Percentiles rank a stretch among this genome's conserved stretches.
Evolutionary conservation across 1,140 invertebrate genomes (phyloP).

Genomic region (Aphaenogaster floridana): DNA sequence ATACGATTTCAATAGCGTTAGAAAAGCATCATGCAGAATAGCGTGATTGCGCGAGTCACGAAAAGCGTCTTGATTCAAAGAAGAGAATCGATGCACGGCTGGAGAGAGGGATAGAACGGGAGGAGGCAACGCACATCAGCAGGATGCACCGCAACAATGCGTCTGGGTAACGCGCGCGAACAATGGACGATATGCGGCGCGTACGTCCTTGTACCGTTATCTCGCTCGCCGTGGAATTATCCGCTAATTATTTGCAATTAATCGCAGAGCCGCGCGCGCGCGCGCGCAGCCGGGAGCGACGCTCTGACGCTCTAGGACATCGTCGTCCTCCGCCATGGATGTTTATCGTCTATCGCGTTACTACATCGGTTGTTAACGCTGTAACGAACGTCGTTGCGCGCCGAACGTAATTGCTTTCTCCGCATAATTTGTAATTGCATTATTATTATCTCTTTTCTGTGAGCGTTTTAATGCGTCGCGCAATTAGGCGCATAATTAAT

Average conservation of each 20-base stretch:
- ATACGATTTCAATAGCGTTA: neutral
- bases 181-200: conserved; percentile 62
- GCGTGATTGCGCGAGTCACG: neutral
- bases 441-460: conserved; percentile 40
- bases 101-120: neutral
- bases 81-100: neutral
- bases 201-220: conserved; percentile 76
- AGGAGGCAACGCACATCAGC: neutral
- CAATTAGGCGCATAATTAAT: conserved; percentile 52
- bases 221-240: conserved; percentile 73
- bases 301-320: conserved; percentile 32
- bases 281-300: conserved; percentile 42
- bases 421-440: conserved; percentile 55
- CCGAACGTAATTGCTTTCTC: conserved; percentile 45
- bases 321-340: conserved; percentile 41
- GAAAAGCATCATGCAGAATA: neutral
- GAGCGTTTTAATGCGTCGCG: conserved; percentile 50
- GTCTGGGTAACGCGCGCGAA: conserved; percentile 66
- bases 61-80: neutral
- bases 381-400: conserved; percentile 37
- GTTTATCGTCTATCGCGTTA: conserved; percentile 46
- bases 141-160: conserved; percentile 67
- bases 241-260: conserved; percentile 85
- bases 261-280: conserved; percentile 72
- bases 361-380: conserved; percentile 54